A percentile compares a stretch with the other conserved stretches of the same genome.
These are phyloP conservation scores for Rhadina sibilatrix DNA, from an alignment of 2,113 vertebrate species.

Conservation along the genomic window DNA sequence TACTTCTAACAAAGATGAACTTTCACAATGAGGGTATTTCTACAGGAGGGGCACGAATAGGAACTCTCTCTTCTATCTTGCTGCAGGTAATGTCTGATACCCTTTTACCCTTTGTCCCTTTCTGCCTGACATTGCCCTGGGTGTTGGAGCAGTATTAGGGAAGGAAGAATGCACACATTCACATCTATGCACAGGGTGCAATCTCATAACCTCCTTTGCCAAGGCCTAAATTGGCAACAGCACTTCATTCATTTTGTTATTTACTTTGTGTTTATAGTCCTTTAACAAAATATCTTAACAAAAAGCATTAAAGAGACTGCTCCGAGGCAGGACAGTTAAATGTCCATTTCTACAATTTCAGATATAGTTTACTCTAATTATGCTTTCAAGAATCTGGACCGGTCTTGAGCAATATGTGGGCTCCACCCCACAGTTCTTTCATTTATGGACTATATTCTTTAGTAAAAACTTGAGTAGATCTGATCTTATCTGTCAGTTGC, in stretches of 20 bases:
- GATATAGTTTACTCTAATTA: not conserved
- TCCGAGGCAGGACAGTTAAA: not conserved
- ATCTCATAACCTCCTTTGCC: not conserved
- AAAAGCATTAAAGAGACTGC: not conserved
- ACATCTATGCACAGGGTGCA: rapidly evolving
- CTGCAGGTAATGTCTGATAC: not conserved
- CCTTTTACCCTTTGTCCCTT: not conserved
- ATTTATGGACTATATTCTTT: not conserved
- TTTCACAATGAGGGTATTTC: not conserved
- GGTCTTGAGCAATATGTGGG: not conserved
- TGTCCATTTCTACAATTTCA: not conserved
- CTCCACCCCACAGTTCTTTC: not conserved
- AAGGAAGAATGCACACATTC: not conserved
- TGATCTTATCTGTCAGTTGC: not conserved
- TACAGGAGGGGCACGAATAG: not conserved
- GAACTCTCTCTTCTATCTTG: not conserved
- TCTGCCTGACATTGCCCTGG: not conserved
- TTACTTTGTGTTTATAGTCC: not conserved
- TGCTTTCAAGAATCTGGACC: not conserved
- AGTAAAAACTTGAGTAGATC: not conserved
- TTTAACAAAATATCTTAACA: not conserved
- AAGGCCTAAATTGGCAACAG: not conserved
- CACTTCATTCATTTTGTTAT: not conserved
- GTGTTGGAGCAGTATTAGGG: not conserved
- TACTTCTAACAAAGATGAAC: not conserved